phyloP scores from a whole-genome alignment of 2,113 vertebrate species.

The Bostrychus sinensis region DNA sequence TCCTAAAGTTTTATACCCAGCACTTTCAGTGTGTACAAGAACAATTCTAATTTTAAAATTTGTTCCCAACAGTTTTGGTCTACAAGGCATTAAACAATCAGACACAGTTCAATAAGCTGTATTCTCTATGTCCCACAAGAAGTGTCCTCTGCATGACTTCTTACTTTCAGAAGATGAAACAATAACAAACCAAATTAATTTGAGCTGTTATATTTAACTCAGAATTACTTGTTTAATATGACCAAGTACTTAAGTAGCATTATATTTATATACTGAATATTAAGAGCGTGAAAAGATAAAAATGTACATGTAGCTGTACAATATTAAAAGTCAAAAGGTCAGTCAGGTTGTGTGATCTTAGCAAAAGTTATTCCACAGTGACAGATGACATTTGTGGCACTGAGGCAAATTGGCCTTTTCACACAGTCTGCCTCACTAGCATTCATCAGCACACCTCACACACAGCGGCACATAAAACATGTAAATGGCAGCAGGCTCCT shows the following conservation, averaged over 20 bases:
- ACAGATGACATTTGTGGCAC: constrained; percentile 77
- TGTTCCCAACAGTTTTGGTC: constrained; percentile 42
- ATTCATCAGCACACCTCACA: constrained; percentile 50
- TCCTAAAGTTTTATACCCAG: constrained; percentile 28
- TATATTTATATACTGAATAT: too few species aligned
- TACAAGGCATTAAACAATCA: constrained; percentile 34
- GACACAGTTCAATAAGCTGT: constrained; percentile 46
- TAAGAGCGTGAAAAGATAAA: constrained; percentile 30
- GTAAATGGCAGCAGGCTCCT: constrained; percentile 15
- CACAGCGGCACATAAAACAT: constrained; percentile 21
- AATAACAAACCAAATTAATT: constrained; percentile 55
- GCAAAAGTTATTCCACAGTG: constrained; percentile 66
- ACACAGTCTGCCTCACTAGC: constrained; percentile 59
- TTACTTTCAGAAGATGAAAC: constrained; percentile 49
- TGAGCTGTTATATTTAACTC: constrained; percentile 47
- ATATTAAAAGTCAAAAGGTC: constrained; percentile 66
- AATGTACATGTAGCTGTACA: constrained; percentile 36
- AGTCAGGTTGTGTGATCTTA: constrained; percentile 61
- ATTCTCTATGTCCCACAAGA: constrained; percentile 42
- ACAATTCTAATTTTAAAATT: constrained; percentile 45
- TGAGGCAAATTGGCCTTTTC: constrained; percentile 71
- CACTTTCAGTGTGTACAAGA: constrained; percentile 1
- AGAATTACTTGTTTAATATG: too few species aligned
- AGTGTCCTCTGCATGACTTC: constrained; percentile 64
- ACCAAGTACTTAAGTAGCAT: too few species aligned